These are phyloP conservation scores for Hirtodrosophila alboralis DNA, from an alignment of 2,888 invertebrate species.

Conservation along the genomic window DNA sequence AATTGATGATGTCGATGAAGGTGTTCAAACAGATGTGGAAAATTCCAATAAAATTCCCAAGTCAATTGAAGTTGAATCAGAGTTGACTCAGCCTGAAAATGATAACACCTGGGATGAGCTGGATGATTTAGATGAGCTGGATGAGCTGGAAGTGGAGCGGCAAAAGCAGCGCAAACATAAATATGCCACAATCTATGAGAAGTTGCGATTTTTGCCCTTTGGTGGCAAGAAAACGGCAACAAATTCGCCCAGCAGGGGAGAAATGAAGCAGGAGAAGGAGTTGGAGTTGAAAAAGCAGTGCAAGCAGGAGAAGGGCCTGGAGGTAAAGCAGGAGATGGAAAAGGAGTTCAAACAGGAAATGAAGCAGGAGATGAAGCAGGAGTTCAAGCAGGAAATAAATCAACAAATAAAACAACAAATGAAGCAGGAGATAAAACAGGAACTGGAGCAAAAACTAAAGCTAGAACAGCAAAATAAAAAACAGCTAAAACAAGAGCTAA, in stretches of 20 bases:
- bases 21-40: slow-evolving; percentile 18
- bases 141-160: slow-evolving; percentile 49
- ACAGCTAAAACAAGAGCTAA: slow-evolving; percentile 1
- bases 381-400: too few species aligned
- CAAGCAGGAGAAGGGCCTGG: neutral
- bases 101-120: slow-evolving; percentile 11
- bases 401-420: too few species aligned
- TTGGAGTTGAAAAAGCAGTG: neutral
- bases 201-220: slow-evolving; percentile 77
- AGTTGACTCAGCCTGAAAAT: too few species aligned
- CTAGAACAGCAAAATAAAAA: neutral
- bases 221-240: slow-evolving; percentile 54
- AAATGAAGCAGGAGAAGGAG: neutral
- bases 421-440: neutral
- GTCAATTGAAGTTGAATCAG: neutral
- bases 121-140: slow-evolving; percentile 7
- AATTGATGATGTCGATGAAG: too few species aligned
- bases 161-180: slow-evolving; percentile 76
- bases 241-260: slow-evolving; percentile 18
- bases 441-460: slow-evolving; percentile 1
- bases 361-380: neutral
- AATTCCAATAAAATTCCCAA: slow-evolving; percentile 52
- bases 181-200: slow-evolving; percentile 82
- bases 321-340: neutral
- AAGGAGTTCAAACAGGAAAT: neutral